These are phyloP conservation scores for Dreissena rostriformis DNA, from an alignment of 1,140 invertebrate genomes.

Conservation along the genomic window DNA sequence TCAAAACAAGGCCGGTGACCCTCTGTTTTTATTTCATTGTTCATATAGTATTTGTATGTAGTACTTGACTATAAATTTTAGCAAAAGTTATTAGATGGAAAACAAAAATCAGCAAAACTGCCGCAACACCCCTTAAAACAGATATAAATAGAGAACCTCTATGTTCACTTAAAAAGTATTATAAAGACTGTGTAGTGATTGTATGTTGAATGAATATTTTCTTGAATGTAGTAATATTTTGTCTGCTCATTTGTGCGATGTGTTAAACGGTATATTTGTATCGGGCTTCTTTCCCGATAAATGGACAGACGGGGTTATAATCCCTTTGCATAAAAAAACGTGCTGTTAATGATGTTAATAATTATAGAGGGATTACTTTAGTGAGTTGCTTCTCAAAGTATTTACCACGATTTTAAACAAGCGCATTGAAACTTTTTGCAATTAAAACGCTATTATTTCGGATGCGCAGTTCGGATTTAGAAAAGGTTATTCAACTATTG, in stretches of 20 bases:
- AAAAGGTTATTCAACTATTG: background rate
- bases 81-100: too few species aligned
- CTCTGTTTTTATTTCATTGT: too few species aligned
- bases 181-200: constrained; percentile 10
- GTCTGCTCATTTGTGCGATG: background rate
- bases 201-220: constrained; percentile 17
- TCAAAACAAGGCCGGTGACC: too few species aligned
- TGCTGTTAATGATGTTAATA: constrained; percentile 10
- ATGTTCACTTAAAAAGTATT: too few species aligned
- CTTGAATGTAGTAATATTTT: background rate
- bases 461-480: constrained; percentile 10
- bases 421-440: constrained; percentile 6
- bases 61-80: too few species aligned
- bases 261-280: background rate
- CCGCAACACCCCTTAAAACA: too few species aligned
- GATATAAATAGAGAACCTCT: too few species aligned
- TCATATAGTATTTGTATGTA: too few species aligned
- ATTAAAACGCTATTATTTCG: background rate
- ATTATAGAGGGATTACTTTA: background rate
- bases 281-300: background rate
- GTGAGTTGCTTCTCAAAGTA: background rate
- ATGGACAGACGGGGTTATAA: background rate
- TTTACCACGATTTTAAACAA: constrained; percentile 5
- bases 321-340: constrained; percentile 1
- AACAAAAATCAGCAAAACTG: too few species aligned